A percentile compares a stretch with the other conserved stretches of the same genome.
Conservation (phyloP, 2,888 invertebrate genomes). For the Drosophila picticornis region DNA sequence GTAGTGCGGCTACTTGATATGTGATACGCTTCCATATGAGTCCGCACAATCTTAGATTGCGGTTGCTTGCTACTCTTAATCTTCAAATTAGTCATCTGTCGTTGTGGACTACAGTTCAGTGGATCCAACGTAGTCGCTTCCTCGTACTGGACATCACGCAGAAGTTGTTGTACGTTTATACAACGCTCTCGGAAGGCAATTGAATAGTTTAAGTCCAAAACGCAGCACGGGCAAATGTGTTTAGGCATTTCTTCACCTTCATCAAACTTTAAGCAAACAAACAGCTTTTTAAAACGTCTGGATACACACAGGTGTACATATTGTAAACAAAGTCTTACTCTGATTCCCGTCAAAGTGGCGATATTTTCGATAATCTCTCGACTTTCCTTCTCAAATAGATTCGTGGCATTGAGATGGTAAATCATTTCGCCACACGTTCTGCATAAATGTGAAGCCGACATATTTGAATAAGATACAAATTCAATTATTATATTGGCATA, state of each 20-base stretch:
- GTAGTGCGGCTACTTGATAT: background rate
- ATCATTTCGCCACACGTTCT: conserved; percentile 38
- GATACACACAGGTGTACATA: too few species aligned
- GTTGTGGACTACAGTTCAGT: background rate
- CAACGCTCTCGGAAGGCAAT: conserved; percentile 40
- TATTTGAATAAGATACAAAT: background rate
- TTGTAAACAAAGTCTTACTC: conserved; percentile 26
- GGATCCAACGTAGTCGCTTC: background rate
- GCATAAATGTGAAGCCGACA: conserved; percentile 28
- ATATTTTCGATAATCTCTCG: conserved; percentile 20
- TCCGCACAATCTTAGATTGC: background rate
- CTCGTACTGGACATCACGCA: background rate
- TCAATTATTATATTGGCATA: background rate
- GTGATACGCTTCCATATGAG: background rate
- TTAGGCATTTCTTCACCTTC: conserved; percentile 10
- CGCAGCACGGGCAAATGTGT: conserved; percentile 34
- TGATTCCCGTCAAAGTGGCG: conserved; percentile 37
- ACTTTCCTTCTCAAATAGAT: conserved; percentile 26
- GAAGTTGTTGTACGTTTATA: conserved; percentile 15
- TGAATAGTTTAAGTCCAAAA: conserved; percentile 34
- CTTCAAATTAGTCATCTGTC: background rate
- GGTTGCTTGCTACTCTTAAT: background rate
- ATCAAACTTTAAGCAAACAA: conserved; percentile 13
- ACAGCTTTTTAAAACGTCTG: background rate
- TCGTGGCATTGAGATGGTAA: conserved; percentile 19